Conservation (phyloP, 1,140 invertebrate genomes). For the Dinothrombium tinctorium region DNA sequence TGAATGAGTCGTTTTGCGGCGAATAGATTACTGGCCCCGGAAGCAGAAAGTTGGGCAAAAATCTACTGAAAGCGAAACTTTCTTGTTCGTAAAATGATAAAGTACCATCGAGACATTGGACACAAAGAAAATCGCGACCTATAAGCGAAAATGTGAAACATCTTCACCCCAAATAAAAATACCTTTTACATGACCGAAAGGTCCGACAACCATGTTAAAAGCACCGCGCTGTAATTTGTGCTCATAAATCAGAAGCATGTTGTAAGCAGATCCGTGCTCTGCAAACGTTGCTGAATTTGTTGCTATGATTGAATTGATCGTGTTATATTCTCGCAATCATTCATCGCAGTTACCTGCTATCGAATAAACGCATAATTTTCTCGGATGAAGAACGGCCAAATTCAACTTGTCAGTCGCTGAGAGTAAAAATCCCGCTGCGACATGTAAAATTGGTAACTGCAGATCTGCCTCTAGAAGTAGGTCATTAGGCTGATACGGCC, state of each 20-base stretch:
- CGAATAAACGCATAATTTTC: constrained; percentile 35
- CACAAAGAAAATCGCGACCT: constrained; percentile 53
- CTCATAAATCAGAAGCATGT: constrained; percentile 24
- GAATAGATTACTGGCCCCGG: constrained; percentile 52
- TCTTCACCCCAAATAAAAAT: background rate
- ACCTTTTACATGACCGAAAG: constrained; percentile 48
- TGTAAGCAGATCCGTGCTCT: constrained; percentile 24
- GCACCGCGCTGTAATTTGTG: constrained; percentile 25
- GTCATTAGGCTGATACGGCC: constrained; percentile 35
- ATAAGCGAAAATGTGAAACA: constrained; percentile 9
- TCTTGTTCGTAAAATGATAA: constrained; percentile 71
- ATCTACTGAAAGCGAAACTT: constrained; percentile 43
- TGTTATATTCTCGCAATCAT: too few species aligned
- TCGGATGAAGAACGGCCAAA: constrained; percentile 42
- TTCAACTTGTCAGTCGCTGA: constrained; percentile 35
- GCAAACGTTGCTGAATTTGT: too few species aligned
- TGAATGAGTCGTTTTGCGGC: constrained; percentile 47
- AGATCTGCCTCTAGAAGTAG: constrained; percentile 41
- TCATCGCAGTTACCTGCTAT: constrained; percentile 31
- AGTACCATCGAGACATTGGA: constrained; percentile 59
- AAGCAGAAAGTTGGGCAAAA: constrained; percentile 44
- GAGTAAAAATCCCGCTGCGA: constrained; percentile 33
- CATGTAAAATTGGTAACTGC: constrained; percentile 38
- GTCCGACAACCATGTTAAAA: constrained; percentile 41
- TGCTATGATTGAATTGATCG: too few species aligned